Evolutionary conservation across 2,113 vertebrate species (phyloP).

Genomic region (Alligator sinensis): DNA sequence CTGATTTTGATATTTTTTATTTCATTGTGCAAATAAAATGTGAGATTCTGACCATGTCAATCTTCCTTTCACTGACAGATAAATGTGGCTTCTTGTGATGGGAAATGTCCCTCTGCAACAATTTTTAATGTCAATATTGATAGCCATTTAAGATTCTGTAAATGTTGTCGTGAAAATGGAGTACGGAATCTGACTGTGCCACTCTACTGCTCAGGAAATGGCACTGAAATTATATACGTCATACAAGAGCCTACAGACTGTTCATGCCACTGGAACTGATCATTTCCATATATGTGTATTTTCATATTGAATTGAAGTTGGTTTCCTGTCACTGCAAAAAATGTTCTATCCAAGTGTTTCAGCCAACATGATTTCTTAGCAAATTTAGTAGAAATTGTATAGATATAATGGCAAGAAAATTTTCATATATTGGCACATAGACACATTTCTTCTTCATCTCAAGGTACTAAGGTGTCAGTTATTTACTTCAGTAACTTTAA

Average conservation of each 20-base stretch:
- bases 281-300: background rate
- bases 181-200: conserved; percentile 89
- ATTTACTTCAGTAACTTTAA: conserved; percentile 31
- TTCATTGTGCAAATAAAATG: background rate
- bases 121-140: conserved; percentile 99
- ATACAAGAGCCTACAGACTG: conserved; percentile 95
- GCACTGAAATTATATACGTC: conserved; percentile 88
- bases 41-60: background rate
- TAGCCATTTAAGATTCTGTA: conserved; percentile 96
- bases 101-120: conserved; percentile 96
- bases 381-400: background rate
- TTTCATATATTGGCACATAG: background rate
- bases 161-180: conserved; percentile 94
- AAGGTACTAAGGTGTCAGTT: background rate
- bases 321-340: background rate
- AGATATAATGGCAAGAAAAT: background rate
- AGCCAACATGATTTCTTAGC: background rate
- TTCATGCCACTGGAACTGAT: conserved; percentile 96
- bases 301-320: background rate
- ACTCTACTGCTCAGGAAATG: conserved; percentile 93
- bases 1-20: background rate
- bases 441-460: background rate
- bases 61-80: conserved; percentile 78
- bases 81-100: conserved; percentile 94
- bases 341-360: background rate